phyloP scores from a whole-genome alignment of 2,797 vertebrate genomes.

The Lithobates pipiens region DNA sequence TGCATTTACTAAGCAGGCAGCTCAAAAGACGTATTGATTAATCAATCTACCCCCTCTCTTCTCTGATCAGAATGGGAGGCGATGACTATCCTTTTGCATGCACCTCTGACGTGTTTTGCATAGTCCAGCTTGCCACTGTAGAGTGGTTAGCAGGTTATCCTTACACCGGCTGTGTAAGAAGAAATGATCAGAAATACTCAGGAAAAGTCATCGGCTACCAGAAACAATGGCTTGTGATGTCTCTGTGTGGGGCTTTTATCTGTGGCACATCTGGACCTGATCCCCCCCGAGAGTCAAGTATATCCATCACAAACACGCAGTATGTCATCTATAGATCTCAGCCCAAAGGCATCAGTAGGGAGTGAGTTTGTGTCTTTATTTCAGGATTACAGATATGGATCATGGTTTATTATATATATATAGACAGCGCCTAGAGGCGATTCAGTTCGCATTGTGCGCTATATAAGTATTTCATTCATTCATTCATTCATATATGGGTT shows the following conservation, averaged over 20 bases:
- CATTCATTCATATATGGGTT: no score
- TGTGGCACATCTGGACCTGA: not conserved
- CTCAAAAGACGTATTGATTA: not conserved
- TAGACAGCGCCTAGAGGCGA: no score
- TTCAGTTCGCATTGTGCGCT: no score
- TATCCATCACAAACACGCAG: not conserved
- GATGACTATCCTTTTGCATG: not conserved
- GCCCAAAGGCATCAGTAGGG: not conserved
- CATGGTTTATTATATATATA: no score
- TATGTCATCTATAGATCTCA: not conserved
- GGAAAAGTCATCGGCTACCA: not conserved
- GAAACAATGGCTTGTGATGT: conserved; percentile 21
- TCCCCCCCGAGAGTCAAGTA: not conserved
- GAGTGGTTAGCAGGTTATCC: not conserved
- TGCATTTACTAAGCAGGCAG: not conserved
- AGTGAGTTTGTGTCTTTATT: not conserved
- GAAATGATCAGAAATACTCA: conserved; percentile 4
- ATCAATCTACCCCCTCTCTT: not conserved
- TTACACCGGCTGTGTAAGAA: not conserved
- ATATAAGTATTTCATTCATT: no score
- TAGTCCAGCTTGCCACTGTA: conserved; percentile 32
- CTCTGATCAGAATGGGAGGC: not conserved
- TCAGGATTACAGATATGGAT: no score
- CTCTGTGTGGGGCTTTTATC: not conserved
- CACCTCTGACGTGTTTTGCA: conserved; percentile 39